Evolutionary conservation across 2,888 invertebrate genomes (phyloP).

Genomic region (Melanotus villosus): DNA sequence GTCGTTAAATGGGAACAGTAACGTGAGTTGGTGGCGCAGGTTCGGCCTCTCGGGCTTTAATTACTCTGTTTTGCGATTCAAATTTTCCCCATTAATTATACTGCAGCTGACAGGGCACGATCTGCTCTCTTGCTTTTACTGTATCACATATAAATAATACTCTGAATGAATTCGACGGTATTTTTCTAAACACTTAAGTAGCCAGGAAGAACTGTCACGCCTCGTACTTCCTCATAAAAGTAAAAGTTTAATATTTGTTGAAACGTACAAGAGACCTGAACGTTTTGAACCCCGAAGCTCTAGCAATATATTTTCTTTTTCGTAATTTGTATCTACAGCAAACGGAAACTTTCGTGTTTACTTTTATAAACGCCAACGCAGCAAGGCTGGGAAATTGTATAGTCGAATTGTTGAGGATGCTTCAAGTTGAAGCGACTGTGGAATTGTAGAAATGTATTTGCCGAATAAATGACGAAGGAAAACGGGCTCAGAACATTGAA

Average conservation of each 20-base stretch:
- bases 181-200: not conserved
- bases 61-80: constrained; percentile 46
- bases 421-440: not conserved
- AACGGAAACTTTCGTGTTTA: not conserved
- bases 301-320: too few species aligned
- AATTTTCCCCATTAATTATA: constrained; percentile 44
- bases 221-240: too few species aligned
- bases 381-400: not conserved
- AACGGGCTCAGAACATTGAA: constrained; percentile 4
- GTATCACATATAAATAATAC: constrained; percentile 28
- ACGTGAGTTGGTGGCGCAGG: constrained; percentile 41
- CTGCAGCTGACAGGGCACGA: constrained; percentile 43
- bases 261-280: too few species aligned
- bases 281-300: too few species aligned
- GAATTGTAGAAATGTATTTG: constrained; percentile 14
- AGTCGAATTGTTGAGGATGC: not conserved
- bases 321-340: not conserved
- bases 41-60: constrained; percentile 43
- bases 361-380: not conserved
- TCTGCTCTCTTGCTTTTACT: constrained; percentile 27
- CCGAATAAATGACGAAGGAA: constrained; percentile 11
- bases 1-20: constrained; percentile 41
- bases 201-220: too few species aligned
- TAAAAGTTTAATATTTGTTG: too few species aligned
- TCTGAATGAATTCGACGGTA: not conserved